These are phyloP conservation scores for Athalia cordata DNA, from an alignment of 2,888 invertebrate species.

Conservation along the genomic window DNA sequence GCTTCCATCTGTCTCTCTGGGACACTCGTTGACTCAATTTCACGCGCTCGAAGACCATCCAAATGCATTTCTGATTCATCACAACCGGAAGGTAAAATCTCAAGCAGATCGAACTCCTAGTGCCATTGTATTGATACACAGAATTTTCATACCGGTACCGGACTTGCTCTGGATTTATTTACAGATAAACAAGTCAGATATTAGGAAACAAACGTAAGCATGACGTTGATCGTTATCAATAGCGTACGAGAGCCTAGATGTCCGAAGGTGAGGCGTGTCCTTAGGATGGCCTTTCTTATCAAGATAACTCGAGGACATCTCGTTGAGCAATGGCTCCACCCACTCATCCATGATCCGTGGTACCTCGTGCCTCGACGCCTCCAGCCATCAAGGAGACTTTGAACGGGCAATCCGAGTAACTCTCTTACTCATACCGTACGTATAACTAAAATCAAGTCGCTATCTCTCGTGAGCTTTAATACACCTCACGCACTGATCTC, in stretches of 20 bases:
- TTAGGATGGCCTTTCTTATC: slow-evolving; percentile 72
- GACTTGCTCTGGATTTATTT: slow-evolving; percentile 36
- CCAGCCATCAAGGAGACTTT: slow-evolving; percentile 62
- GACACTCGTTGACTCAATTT: slow-evolving; percentile 35
- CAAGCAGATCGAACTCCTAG: no score
- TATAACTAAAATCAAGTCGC: background rate
- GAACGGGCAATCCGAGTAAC: slow-evolving; percentile 29
- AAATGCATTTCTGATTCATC: background rate
- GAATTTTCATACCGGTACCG: slow-evolving; percentile 10
- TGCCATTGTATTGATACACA: background rate
- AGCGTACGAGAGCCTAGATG: slow-evolving; percentile 53
- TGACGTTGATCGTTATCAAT: slow-evolving; percentile 56
- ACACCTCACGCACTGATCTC: background rate
- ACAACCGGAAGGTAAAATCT: background rate
- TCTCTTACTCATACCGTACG: background rate
- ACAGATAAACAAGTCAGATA: slow-evolving; percentile 42
- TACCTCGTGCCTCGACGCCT: slow-evolving; percentile 58
- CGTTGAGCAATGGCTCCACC: slow-evolving; percentile 70
- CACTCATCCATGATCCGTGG: slow-evolving; percentile 65
- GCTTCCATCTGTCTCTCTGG: slow-evolving; percentile 27
- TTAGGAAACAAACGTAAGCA: slow-evolving; percentile 44
- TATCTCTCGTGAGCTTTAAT: background rate
- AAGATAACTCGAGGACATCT: slow-evolving; percentile 71
- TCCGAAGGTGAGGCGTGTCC: slow-evolving; percentile 63
- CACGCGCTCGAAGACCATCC: background rate